Base-by-base conservation (phyloP, 2,888 invertebrate genomes). In the Elmis aenea region DNA sequence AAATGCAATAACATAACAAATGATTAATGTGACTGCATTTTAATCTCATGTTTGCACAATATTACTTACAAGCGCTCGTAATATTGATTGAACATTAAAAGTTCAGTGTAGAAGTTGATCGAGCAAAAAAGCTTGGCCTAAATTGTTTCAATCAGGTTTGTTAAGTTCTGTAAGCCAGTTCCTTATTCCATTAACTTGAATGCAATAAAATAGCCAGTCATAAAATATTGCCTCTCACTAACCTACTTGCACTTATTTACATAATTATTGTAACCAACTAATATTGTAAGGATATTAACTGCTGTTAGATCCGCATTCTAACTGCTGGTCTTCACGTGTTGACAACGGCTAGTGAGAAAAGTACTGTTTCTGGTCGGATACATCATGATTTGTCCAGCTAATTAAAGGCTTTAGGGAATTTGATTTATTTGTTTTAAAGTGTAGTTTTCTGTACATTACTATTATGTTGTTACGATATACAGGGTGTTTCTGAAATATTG, bases 191-290 rank as follows among this genome's bases (percentile, higher is more conserved):
- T 45, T 42, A 41, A 41, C n/a, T 35, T 42, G 42, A 43, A 42
- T 45, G 42, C 38, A 33, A 40, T 43, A 43, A 38, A 38, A 28
- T 38, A 38, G 35, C 38, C 18, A 38, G 42, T 42, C 38, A 43
- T 51, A 51, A 52, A 50, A 48, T 49, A 49, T 46, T 47, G 45
- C 53, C 53, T 53, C 53, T 53, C 50, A 51, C 53, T 53, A 50
- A 51, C 53, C 53, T 51, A 53, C 53, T 53, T 53, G 45, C 30
- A 37, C 32, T 36, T 35, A 48, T 53, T 50, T 57, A 51, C 51
- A 51, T 52, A 51, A 52, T 52, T 52, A 51, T 52, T 51, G 48
- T 43, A 42, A 40, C 37, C 37, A 40, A 42, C 45, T 50, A 48
- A 38, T 38, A 37, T 35, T 42, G 26, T 38, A 3, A 44, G 38